A percentile compares a stretch with the other conserved stretches of the same genome.
Conservation (phyloP, 2,888 invertebrate species). For the Pristionchus mayeri region DNA sequence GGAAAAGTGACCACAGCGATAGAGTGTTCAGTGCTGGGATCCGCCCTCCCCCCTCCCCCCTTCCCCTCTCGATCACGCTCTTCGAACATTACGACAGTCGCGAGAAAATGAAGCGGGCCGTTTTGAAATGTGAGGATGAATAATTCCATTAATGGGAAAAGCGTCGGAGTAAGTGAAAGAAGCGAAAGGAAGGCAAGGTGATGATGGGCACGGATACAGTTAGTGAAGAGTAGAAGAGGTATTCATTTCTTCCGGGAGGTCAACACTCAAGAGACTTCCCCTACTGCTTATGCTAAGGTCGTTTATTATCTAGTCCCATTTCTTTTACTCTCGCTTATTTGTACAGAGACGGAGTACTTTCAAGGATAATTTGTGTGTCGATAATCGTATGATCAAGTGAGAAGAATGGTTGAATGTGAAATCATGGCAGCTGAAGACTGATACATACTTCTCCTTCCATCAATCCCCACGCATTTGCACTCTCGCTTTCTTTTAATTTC, state of each 20-base stretch:
- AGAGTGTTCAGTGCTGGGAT: too few species aligned
- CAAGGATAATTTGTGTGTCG: conserved; percentile 33
- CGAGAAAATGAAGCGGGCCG: neutral
- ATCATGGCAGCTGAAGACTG: neutral
- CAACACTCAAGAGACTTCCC: conserved; percentile 11
- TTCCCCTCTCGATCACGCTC: neutral
- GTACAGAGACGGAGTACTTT: neutral
- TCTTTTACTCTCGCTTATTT: conserved; percentile 26
- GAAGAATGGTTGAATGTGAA: neutral
- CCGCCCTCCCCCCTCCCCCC: too few species aligned
- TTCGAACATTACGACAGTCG: conserved; percentile 26
- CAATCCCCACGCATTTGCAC: neutral
- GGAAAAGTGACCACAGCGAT: conserved; percentile 9
- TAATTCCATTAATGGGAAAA: neutral
- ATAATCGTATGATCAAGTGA: neutral
- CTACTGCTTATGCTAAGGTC: conserved; percentile 11
- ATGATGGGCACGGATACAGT: too few species aligned
- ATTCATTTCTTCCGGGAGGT: conserved; percentile 21
- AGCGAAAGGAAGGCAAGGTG: neutral
- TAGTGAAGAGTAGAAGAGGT: too few species aligned
- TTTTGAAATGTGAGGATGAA: conserved; percentile 8
- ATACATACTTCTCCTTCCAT: neutral
- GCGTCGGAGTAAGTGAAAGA: neutral
- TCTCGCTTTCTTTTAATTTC: conserved; percentile 2
- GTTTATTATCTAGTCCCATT: conserved; percentile 29